phyloP scores from a whole-genome alignment of 1,140 invertebrate species.

The Drosophila truncata region DNA sequence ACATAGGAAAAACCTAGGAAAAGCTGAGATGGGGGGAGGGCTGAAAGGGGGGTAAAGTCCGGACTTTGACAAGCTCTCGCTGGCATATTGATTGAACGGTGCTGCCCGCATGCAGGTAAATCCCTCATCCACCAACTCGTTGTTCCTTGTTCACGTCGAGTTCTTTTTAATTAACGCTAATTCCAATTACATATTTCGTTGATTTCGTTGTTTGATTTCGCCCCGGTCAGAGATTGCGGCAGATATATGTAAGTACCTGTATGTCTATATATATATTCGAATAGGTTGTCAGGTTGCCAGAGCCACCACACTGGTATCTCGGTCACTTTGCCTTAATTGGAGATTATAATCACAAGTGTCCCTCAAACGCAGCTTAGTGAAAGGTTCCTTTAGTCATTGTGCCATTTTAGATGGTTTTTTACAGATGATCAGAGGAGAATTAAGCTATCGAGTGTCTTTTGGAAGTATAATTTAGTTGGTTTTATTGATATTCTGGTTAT shows the following conservation, averaged over 20 bases:
- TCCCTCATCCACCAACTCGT: background rate
- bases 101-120: constrained; percentile 44
- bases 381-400: background rate
- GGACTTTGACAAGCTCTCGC: constrained; percentile 41
- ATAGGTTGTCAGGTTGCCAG: background rate
- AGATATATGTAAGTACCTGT: background rate
- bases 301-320: background rate
- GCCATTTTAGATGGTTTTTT: background rate
- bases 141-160: constrained; percentile 17
- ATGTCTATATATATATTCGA: background rate
- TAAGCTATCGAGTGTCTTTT: background rate
- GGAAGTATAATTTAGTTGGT: background rate
- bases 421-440: background rate
- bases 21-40: background rate
- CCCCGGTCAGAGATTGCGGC: constrained; percentile 22
- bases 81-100: constrained; percentile 46
- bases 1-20: constrained; percentile 10
- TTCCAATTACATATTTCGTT: constrained; percentile 53
- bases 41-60: background rate
- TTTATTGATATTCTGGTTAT: background rate
- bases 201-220: constrained; percentile 31
- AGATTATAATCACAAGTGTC: background rate
- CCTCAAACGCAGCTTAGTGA: background rate
- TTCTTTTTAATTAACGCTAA: constrained; percentile 59
- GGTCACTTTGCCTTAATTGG: constrained; percentile 3